Evolutionary conservation across 2,113 vertebrate species (phyloP), one percentile per base, ranked within the genome.

Genomic region (Callocephalon fimbriatum): DNA sequence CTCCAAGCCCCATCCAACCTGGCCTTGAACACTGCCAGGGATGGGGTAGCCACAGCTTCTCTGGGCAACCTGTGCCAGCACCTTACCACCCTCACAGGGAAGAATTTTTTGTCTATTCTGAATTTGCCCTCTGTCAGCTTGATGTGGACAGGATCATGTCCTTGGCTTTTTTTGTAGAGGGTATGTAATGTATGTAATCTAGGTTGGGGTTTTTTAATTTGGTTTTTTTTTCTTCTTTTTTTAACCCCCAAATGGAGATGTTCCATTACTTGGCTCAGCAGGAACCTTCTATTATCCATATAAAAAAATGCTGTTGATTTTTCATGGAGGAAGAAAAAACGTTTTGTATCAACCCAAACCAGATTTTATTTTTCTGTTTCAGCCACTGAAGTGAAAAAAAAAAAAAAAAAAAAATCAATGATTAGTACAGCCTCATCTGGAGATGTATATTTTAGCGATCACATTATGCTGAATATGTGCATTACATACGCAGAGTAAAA

Each of bases 371-470:
- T 92, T 94, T 72, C 51, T 59, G 25, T 77, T 87, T 93, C 42
- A 77, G 32, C 42, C 73, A 78, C 27, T 74, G 38, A 89, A 86
- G 20, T 62, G 37, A 31, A 66, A 70, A 73, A 75, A 62, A 70
- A 44, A 20, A 40, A 48, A n/a, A 27, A 50, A 11, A 16, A 23
- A 44, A 90, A 62, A 62, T 48, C 56, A 63, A 40, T 91, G 18
- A 89, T 89, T 81, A 96, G 76, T 84, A 31, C 47, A 87, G 51
- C 16, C 56, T 94, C 86, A 94, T 92, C 76, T 93, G 31, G 44
- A 79, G 76, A 86, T 83, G 70, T 77, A 51, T 94, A 84, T 95
- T 96, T 95, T 80, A 95, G 72, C 76, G 61, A 77, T 86, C 15
- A 2, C 78, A 93, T 89, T 81, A 81, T 95, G 76, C 86, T 82